Evolutionary conservation across 2,113 vertebrate genomes (phyloP), one percentile per base, ranked within the genome.

Genomic region (Forbesichthys papilliferus): DNA sequence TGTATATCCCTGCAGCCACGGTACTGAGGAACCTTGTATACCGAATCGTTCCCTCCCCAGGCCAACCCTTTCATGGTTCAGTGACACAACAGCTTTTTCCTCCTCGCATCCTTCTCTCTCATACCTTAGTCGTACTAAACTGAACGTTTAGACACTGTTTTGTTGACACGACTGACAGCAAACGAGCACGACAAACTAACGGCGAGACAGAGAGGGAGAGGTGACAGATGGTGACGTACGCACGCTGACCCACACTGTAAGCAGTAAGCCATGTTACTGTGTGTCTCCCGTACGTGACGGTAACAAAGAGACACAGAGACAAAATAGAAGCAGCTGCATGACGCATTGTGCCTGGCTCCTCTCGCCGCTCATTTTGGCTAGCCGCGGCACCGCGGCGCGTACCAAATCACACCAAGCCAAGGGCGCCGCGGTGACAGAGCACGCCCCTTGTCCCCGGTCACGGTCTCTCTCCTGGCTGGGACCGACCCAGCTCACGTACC

Each of bases 1-100:
- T 94, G 92, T 94, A 94, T 93, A 94, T 93, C 92, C 91, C 90
- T 73, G 88, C 87, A 95, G 93, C 92, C 92, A 88, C 88, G 87
- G 80, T 84, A 86, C 91, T 91, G 85, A 89, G 86, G 87, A 94
- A 94, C 90, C 90, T 89, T 87, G 89, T 91, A 92, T 82, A 92
- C 80, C 81, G 73, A 88, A 86, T 90, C 93, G 93, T 92, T 94
- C 91, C 90, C 93, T 90, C 93, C 92, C 84, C 78, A 57, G 89
- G 92, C 90, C 75, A 87, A 91, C 91, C 87, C 88, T 93, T 91
- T 92, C 93, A 93, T 84, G 90, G 90, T 92, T 94, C 93, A 91
- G 84, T 8, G 61, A 91, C 92, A 93, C 84, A 74, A 85, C 86
- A 91, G 88, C 83, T 90, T 86, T 82, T 66, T 61, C 70, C 64